Conservation (phyloP, 2,797 vertebrate genomes). For the Brachyalestes nurse region DNA sequence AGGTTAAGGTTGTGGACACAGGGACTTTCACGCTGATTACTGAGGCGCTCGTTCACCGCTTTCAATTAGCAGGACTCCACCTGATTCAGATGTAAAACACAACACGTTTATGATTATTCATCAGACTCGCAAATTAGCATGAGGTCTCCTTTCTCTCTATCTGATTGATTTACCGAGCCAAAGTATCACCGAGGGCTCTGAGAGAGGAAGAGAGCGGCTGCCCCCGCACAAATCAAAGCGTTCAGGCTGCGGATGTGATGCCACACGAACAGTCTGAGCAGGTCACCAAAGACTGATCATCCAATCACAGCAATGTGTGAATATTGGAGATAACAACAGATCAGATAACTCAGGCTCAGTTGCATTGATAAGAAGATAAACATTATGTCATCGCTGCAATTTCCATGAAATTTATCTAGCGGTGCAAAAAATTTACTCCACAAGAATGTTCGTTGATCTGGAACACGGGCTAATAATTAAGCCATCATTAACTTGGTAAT, state of each 20-base stretch:
- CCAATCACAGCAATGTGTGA: not conserved
- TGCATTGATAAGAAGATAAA: not conserved
- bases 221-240: constrained; percentile 18
- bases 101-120: constrained; percentile 26
- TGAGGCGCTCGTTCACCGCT: not conserved
- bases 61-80: constrained; percentile 22
- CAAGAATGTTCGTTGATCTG: not conserved
- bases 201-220: not conserved
- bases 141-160: constrained; percentile 17
- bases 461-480: constrained; percentile 4
- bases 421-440: not conserved
- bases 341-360: not conserved
- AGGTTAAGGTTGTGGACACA: constrained; percentile 5
- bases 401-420: not conserved
- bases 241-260: constrained; percentile 9
- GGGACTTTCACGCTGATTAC: not conserved
- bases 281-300: not conserved
- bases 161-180: not conserved
- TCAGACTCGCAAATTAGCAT: constrained; percentile 29
- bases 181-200: not conserved
- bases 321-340: not conserved
- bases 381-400: not conserved
- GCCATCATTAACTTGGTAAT: not conserved
- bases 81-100: constrained; percentile 29
- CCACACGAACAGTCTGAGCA: not conserved